Evolutionary conservation across 2,888 invertebrate species (phyloP).

Genomic region (Diachrysia chrysitis): DNA sequence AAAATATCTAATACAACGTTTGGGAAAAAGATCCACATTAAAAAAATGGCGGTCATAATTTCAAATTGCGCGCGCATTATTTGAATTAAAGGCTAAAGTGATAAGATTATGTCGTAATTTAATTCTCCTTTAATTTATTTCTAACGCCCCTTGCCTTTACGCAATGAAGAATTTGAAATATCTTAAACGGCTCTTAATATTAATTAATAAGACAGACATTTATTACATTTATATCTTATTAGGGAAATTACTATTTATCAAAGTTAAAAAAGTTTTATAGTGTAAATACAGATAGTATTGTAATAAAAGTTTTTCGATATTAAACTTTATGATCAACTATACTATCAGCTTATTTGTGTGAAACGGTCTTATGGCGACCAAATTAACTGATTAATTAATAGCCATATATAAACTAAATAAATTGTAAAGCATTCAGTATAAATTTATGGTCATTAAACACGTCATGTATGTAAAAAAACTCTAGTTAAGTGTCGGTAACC

Average conservation of each 20-base stretch:
- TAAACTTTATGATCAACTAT: neutral
- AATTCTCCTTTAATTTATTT: conserved; percentile 52
- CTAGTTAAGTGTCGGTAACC: too few species aligned
- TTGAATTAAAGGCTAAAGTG: conserved; percentile 53
- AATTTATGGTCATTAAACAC: neutral
- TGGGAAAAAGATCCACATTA: conserved; percentile 38
- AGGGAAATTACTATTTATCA: conserved; percentile 1
- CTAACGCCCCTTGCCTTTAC: conserved; percentile 20
- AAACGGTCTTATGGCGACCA: neutral
- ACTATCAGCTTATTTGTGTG: neutral
- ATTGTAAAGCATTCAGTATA: neutral
- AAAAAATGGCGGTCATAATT: conserved; percentile 50
- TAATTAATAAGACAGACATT: conserved; percentile 6
- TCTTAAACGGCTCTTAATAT: conserved; percentile 22
- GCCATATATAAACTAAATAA: neutral
- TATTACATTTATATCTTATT: conserved; percentile 6
- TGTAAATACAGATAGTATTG: conserved; percentile 1
- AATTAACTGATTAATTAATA: neutral
- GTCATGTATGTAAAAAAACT: too few species aligned
- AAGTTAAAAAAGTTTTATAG: neutral
- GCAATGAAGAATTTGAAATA: conserved; percentile 36
- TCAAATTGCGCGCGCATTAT: conserved; percentile 49
- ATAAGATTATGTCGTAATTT: conserved; percentile 58
- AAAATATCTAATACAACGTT: conserved; percentile 47
- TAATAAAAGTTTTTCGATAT: neutral